Evolutionary conservation across 1,140 invertebrate genomes (phyloP), one percentile per base, ranked within the genome.

Genomic region (Drosophila ficusphila): DNA sequence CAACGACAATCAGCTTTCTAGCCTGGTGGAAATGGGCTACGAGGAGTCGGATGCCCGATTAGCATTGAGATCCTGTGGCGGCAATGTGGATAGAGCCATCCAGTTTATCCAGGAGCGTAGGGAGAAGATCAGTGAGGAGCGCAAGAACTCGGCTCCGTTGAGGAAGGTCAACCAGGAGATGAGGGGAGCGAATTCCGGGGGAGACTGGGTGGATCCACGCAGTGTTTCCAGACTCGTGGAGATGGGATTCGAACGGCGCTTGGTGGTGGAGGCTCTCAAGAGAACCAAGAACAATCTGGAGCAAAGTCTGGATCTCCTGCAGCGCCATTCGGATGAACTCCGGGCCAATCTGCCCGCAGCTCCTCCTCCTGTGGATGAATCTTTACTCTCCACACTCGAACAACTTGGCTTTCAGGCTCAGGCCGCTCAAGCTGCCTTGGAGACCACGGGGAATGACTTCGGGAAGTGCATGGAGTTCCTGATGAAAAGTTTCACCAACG

Each of bases 221-320:
- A 77, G 78, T 46, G 92, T 94, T 14, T 92, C 93, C 48, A 92
- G 92, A 29, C 73, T 96, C n/a, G 91, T 93, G 21, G 92, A 92
- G 11, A 95, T 96, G 95, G 95, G 96, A 0, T 96, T 92, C 91
- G 75, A 92, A n/a, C 92, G 92, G 7, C 90, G 92, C 9, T 85
- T 93, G 7, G 93, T 95, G 1, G 83, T 92, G 1, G 78, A 92
- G 21, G 95, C 95, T 2, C 89, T 96, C 11, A 92, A 93, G 70
- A 93, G 94, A 69, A 91, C 93, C 9, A 95, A 96, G 76, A 96
- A 96, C 91, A 92, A 95, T 83, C 91, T 88, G 6, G 27, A 62
- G 0, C 48, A 47, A 9, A 86, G 79, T 14, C 29, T 90, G 12
- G 75, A 90, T 3, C 58, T 91, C 2, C 46, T 91, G 9, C 90